Base-by-base conservation (phyloP, 2,113 vertebrate genomes). In the Donacobius atricapilla region DNA sequence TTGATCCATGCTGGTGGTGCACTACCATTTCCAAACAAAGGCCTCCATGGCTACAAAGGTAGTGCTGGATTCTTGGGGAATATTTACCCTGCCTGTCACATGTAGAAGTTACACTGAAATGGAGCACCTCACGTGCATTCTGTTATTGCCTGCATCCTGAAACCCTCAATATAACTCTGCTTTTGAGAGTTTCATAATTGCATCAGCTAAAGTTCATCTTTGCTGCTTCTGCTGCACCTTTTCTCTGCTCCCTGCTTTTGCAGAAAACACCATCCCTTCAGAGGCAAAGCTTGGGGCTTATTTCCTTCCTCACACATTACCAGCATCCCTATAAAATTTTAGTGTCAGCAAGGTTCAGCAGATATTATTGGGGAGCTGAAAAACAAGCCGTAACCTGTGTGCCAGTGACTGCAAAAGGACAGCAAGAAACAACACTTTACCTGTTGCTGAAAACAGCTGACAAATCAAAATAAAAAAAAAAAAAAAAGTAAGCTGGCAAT, bases 71-170 rank as follows among this genome's bases (percentile, higher is more conserved):
- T 69, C 45, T 35, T 56, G 15, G 30, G 54, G 17, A 87, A 30
- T 44, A 44, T 71, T 83, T 65, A 51, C 27, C 48, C 45, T 35
- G 4, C 35, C 8, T 13, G 9, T 33, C 71, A 89, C 65, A 21
- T 0, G 0, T 28, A 22, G 45, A 48, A 56, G 17, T 28, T 24
- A 47, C 37, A 45, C 31, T 37, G 58, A 47, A 51, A 21, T 2
- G 0, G 15, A 79, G 21, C 25, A 19, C 10, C 30, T 9, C 9
- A 1, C 4, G 8, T 39, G 20, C 50, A 60, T 10, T 6, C 17
- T 9, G 2, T 40, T 57, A 68, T 37, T 60, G 60, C 45, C n/a
- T 4, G 0, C 27, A 82, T 40, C 37, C 58, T 12, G 3, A 87
- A 77, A 35, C 24, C 31, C 31, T 40, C 50, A 53, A 11, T 30